phyloP scores from a whole-genome alignment of 37 sponge, comb jelly and placozoan species.

The Cliona cf. orientalis region DNA sequence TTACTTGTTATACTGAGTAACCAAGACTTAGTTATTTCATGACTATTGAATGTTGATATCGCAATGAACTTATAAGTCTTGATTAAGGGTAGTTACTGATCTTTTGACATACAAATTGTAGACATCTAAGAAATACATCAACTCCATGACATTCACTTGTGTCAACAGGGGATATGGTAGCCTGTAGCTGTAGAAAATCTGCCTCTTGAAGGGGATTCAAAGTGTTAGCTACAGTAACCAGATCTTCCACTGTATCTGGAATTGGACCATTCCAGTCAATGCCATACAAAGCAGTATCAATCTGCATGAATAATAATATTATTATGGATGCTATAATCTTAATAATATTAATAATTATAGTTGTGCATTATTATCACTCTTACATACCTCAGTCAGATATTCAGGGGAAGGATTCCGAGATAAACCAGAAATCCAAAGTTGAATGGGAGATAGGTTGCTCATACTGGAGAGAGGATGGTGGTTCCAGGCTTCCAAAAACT shows the following conservation, averaged over 20 bases:
- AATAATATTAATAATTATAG: too few species aligned
- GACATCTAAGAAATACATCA: not conserved
- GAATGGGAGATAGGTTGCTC: slow-evolving; percentile 34
- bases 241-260: not conserved
- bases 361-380: not conserved
- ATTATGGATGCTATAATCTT: too few species aligned
- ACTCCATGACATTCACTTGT: slow-evolving; percentile 13
- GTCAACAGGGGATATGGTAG: not conserved
- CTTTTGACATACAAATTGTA: slow-evolving; percentile 1
- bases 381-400: not conserved
- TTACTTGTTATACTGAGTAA: too few species aligned
- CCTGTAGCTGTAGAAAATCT: not conserved
- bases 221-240: not conserved
- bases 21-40: too few species aligned
- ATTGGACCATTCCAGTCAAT: not conserved
- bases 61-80: too few species aligned
- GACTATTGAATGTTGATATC: too few species aligned
- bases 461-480: slow-evolving; percentile 37
- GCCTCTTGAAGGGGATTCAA: not conserved
- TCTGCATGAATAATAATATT: too few species aligned
- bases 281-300: too few species aligned
- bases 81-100: too few species aligned
- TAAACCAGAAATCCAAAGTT: slow-evolving; percentile 24
- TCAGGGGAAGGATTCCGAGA: not conserved
- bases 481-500: slow-evolving; percentile 43